phyloP scores from a whole-genome alignment of 2,797 vertebrate species.

The Luscinia luscinia region DNA sequence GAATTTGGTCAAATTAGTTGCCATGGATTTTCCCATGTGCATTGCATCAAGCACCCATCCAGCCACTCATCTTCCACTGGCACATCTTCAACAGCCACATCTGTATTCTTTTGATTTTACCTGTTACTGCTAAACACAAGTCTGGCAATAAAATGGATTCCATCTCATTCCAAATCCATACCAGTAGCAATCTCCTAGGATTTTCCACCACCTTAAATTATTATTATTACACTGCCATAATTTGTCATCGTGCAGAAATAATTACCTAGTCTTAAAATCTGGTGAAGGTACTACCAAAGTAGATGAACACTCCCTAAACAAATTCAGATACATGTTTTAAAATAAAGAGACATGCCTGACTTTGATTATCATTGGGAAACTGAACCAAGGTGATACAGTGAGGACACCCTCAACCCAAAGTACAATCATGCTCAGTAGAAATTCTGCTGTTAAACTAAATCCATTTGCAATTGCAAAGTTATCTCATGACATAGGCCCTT shows the following conservation, averaged over 20 bases:
- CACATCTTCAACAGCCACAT: not conserved
- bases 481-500: not conserved
- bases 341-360: not conserved
- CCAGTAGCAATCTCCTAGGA: not conserved
- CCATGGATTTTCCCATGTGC: rapidly evolving
- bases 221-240: not conserved
- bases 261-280: not conserved
- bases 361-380: not conserved
- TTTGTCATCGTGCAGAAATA: not conserved
- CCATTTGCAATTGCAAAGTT: not conserved
- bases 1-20: not conserved
- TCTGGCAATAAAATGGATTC: not conserved
- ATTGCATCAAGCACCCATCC: not conserved
- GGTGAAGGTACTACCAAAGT: not conserved
- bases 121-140: not conserved
- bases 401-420: not conserved
- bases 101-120: not conserved
- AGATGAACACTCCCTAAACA: not conserved
- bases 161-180: not conserved
- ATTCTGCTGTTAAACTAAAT: not conserved
- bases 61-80: not conserved
- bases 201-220: not conserved
- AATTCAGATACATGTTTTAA: not conserved
- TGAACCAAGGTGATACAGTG: not conserved
- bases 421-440: not conserved